Base-by-base conservation (phyloP, 2,888 invertebrate genomes). In the Drosophila antonietae region DNA sequence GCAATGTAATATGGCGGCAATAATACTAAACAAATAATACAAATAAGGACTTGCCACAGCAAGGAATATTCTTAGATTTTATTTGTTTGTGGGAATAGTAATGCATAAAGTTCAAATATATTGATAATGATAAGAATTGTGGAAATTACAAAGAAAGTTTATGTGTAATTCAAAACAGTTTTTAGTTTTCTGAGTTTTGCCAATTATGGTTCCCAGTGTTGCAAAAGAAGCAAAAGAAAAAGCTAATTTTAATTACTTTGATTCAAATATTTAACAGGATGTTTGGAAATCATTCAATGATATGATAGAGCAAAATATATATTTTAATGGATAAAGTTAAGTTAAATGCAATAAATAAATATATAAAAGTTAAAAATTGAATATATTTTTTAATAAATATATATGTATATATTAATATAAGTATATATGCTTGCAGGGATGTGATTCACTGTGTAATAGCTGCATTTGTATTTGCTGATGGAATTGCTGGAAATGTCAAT, bases 401-500 rank as follows among this genome's bases (percentile, higher is more conserved):
- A 28, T 7, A 15, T 15, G n/a, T n/a, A n/a, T n/a, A n/a, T n/a
- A 23, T 8, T 1, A 31, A 31, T 5, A 2, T 20, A 44, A 39
- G 2, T 2, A 20, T 33, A 7, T 60, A 37, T 51, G 20, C 10
- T 39, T 41, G 35, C 14, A 35, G 10, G 18, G n/a, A 9, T 18
- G 3, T 56, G 44, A 23, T 31, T 49, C 33, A 69, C n/a, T 53
- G 43, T 35, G 60, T 52, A 56, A 52, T 39, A 44, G 52, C 47
- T 72, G 46, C 46, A 58, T 35, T 23, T 35, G 53, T 52, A 37
- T 44, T 62, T 43, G 41, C 12, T 39, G 59, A 47, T 53, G 60
- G 31, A 56, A 75, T 47, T 47, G 52, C 60, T 20, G 35, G 23
- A 47, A 47, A 15, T 47, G 28, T 55, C 49, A 71, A 64, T 64